Base-by-base conservation (phyloP, 1,140 invertebrate species). In the Drosophila baimaii region DNA sequence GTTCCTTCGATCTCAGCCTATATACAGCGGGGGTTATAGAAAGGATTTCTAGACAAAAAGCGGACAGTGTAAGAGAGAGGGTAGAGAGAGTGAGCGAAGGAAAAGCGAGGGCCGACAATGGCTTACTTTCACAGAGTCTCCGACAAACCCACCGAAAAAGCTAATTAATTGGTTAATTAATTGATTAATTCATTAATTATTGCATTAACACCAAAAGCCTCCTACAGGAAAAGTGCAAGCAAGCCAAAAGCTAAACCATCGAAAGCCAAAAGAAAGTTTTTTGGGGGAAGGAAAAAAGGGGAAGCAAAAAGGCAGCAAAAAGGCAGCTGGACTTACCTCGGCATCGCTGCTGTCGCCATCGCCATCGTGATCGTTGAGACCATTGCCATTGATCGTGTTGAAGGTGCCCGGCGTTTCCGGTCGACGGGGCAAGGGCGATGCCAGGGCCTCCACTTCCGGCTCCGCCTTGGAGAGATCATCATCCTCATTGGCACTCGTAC, bases 91-190 rank as follows among this genome's bases (percentile, higher is more conserved):
- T 35, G 54, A 19, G n/a, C 10, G 31, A 12, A 12, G 46, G 37
- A 52, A 73, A 61, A 43, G 55, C 69, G 63, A 59, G 65, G 31
- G 73, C 86, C 90, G 90, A 91, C 90, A 91, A 90, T 91, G 74
- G 90, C 86, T 91, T 91, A 91, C 90, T 90, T 86, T 76, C 73
- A 90, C 84, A 90, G 78, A 49, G 33, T 58, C 33, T 39, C 13
- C 51, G n/a, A n/a, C n/a, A n/a, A 27, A 10, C 8, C 49, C 29
- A 29, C 37, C 63, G 39, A 13, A 43, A 17, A 69, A 71, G 41
- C 25, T 39, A 41, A 17, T 27, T 39, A 19, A 33, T 43, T 69
- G 5, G 7, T 21, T 17, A 10, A n/a, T 54, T 54, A 21, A n/a
- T 35, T 35, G 8, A 54, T n/a, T 35, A 21, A n/a, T 35, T 35